These are phyloP conservation scores for Myripristis jacobus DNA, from an alignment of 2,797 vertebrate species.

Conservation along the genomic window DNA sequence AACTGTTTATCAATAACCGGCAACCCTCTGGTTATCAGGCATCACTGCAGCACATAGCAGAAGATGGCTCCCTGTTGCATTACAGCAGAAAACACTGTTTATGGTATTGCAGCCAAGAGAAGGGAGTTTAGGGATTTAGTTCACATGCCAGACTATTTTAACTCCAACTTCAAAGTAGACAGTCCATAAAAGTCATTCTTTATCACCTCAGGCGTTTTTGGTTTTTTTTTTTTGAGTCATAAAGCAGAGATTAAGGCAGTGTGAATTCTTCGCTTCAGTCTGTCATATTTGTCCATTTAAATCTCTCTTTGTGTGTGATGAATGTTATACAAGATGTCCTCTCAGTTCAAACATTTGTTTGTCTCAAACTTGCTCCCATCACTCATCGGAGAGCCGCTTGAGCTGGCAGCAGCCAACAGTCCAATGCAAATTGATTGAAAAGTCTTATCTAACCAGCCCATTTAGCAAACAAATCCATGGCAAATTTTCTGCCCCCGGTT, in stretches of 20 bases:
- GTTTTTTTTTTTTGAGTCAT: neutral
- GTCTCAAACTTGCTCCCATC: constrained; percentile 40
- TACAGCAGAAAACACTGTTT: neutral
- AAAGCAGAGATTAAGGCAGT: neutral
- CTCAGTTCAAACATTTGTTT: constrained; percentile 44
- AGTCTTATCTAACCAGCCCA: constrained; percentile 62
- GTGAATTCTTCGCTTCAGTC: constrained; percentile 3
- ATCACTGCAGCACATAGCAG: neutral
- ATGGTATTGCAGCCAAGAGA: neutral
- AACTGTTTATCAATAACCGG: neutral
- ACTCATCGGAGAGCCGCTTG: constrained; percentile 48
- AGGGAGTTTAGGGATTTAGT: neutral
- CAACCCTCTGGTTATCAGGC: neutral
- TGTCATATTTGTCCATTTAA: neutral
- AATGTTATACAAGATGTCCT: constrained; percentile 45
- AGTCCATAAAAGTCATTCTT: neutral
- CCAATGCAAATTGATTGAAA: constrained; percentile 47
- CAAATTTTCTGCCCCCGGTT: constrained; percentile 42
- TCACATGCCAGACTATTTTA: neutral
- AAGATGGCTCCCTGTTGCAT: neutral
- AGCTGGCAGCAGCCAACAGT: constrained; percentile 58
- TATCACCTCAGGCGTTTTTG: neutral
- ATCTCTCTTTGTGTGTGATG: constrained; percentile 16
- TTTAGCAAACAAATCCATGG: constrained; percentile 66
- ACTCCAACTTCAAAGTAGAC: neutral